Evolutionary conservation across 2,797 vertebrate species (phyloP), one percentile per base, ranked within the genome.

Genomic region (Brotula barbata): DNA sequence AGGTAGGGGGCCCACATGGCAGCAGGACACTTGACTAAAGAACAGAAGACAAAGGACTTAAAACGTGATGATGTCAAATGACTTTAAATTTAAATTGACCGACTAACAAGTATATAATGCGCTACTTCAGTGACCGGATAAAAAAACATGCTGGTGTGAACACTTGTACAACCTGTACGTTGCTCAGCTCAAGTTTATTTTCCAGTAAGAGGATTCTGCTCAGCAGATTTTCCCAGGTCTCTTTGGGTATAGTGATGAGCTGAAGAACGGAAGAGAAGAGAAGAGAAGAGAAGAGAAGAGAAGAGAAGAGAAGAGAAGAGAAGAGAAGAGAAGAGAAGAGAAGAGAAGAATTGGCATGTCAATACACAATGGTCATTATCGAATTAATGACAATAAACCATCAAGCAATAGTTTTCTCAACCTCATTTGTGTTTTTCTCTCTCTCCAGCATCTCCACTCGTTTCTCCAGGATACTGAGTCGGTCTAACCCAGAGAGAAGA

Each of bases 201-300:
- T 98, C 96, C 79, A 98, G 87, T 49, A 98, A 81, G 15, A 95
- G 83, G 46, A 98, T 82, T 21, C 95, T 91, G 84, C 93, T 93
- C 52, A 92, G 73, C 64, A 98, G 88, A 78, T 94, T 93, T 65
- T 91, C 92, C 96, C 95, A 98, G 39, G 84, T 89, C 53, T 89
- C 89, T 61, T 89, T 92, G 70, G 93, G 87, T 46, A 95, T 65
- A 60, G 64, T 78, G 51, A 88, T 60, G 4, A 75, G 12, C 19
- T n/a, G n/a, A n/a, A n/a, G n/a, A n/a, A n/a, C n/a, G n/a, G n/a
- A n/a, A n/a, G n/a, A 53, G 0, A 47, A 1, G 52, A 42, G 1
- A 71, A 11, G 19, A 46, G 1, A 9, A 39, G 49, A 41, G 2
- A 39, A n/a, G n/a, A 2, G n/a, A n/a, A n/a, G n/a, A 53, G 0